Evolutionary conservation across 2,888 invertebrate species (phyloP).

Genomic region (Sphaerophoria rueppellii): DNA sequence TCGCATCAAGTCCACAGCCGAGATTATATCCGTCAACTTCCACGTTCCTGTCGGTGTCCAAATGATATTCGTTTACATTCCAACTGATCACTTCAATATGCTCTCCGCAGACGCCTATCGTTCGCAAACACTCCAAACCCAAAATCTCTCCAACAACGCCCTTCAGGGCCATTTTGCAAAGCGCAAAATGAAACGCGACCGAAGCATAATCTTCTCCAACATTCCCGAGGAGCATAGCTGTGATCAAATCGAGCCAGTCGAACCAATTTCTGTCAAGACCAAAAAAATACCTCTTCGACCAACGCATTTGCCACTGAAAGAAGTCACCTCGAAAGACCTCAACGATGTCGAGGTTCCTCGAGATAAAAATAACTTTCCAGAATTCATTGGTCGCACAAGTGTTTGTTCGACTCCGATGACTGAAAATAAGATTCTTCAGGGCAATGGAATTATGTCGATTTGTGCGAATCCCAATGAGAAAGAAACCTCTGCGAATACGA

Average conservation of each 20-base stretch:
- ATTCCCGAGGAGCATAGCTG: constrained; percentile 87
- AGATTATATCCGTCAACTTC: constrained; percentile 86
- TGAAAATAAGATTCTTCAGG: constrained; percentile 89
- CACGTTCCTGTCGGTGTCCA: constrained; percentile 92
- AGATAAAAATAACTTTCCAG: constrained; percentile 83
- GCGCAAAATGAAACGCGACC: constrained; percentile 88
- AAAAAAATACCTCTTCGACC: constrained; percentile 81
- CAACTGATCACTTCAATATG: constrained; percentile 85
- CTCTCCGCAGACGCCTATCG: constrained; percentile 83
- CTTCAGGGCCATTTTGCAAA: constrained; percentile 80
- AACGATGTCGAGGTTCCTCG: constrained; percentile 83
- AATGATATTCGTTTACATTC: constrained; percentile 89
- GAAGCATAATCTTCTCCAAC: constrained; percentile 90
- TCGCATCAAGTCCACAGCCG: constrained; percentile 91
- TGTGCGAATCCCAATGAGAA: constrained; percentile 85
- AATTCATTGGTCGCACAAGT: constrained; percentile 88
- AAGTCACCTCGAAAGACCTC: constrained; percentile 80
- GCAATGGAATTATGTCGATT: constrained; percentile 89
- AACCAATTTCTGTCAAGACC: constrained; percentile 20
- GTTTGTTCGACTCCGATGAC: constrained; percentile 91
- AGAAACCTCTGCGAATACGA: constrained; percentile 11
- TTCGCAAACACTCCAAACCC: constrained; percentile 81
- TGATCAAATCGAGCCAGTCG: constrained; percentile 43
- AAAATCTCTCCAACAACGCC: constrained; percentile 77
- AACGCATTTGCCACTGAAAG: constrained; percentile 84